Evolutionary conservation across 1,140 invertebrate species (phyloP).

Genomic region (Drosophila saltans): DNA sequence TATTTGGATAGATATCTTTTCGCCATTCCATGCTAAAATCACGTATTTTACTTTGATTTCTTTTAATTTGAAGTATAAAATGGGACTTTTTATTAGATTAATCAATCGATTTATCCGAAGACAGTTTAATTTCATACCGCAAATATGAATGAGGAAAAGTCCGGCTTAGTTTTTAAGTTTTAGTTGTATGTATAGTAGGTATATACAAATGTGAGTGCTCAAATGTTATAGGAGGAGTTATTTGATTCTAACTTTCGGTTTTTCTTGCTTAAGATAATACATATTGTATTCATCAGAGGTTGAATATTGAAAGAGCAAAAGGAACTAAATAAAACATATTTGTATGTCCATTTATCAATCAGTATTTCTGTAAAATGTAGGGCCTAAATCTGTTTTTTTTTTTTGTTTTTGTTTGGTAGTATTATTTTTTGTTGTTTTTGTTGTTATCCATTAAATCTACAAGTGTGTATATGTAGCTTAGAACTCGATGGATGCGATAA

Average conservation of each 20-base stretch:
- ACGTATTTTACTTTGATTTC: background rate
- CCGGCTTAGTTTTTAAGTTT: slow-evolving; percentile 29
- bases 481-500: slow-evolving; percentile 49
- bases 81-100: slow-evolving; percentile 26
- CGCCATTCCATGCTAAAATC: background rate
- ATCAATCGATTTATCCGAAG: slow-evolving; percentile 30
- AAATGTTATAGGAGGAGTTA: slow-evolving; percentile 20
- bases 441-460: slow-evolving; percentile 59
- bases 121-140: slow-evolving; percentile 69
- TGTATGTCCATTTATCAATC: slow-evolving; percentile 53
- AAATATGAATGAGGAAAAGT: slow-evolving; percentile 51
- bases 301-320: slow-evolving; percentile 56
- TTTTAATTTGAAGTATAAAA: slow-evolving; percentile 6
- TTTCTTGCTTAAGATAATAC: slow-evolving; percentile 36
- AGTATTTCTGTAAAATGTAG: slow-evolving; percentile 47
- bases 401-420: slow-evolving; percentile 29
- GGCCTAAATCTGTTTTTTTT: slow-evolving; percentile 66
- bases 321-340: slow-evolving; percentile 62
- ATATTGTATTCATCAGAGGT: slow-evolving; percentile 46
- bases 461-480: slow-evolving; percentile 57
- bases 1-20: background rate
- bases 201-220: slow-evolving; percentile 69
- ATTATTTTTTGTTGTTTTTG: background rate
- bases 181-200: slow-evolving; percentile 41
- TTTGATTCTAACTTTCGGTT: slow-evolving; percentile 18